Base-by-base conservation (phyloP, 2,888 invertebrate species). In the Zootermopsis nevadensis region DNA sequence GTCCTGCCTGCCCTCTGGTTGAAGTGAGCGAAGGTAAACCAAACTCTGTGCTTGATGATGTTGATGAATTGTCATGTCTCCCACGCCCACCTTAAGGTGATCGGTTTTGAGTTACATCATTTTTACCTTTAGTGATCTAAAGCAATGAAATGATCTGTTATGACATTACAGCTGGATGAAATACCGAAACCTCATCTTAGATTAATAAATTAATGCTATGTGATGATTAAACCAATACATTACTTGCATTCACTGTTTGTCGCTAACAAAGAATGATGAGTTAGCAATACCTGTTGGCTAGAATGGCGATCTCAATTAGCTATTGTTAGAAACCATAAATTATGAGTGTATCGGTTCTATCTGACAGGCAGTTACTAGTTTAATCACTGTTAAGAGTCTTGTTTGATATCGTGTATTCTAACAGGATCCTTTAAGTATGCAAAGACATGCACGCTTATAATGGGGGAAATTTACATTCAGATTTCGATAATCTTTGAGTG, bases 251-350 rank as follows among this genome's bases (percentile, higher is more conserved):
- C 60, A 30, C 38, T 48, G 76, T 76, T 76, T 48, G 42, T 76
- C n/a, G 76, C n/a, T 27, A 27, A 76, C 76, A 76, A 76, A 48
- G 42, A 48, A 42, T 15, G 76, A 76, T 76, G 76, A 76, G 76
- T 38, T 76, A 48, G 76, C 42, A 76, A 27, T 76, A 48, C 35
- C 42, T 22, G 48, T 48, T 42, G 42, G 42, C n/a, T 42, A 76
- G 60, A 60, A 60, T n/a, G n/a, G 60, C 1, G n/a, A 30, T 76
- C 76, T 76, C 76, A 76, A 76, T 76, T 76, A 76, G 76, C 76
- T 76, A 76, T 76, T 76, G 76, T 76, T 76, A 30, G 24, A 42
- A n/a, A 48, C 76, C 42, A 76, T 76, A 76, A 76, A 76, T 76
- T 76, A 76, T 60, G 4, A 27, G 60, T 60, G n/a, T n/a, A n/a